phyloP scores from a whole-genome alignment of 2,113 vertebrate species.

The Ptyas mucosa region DNA sequence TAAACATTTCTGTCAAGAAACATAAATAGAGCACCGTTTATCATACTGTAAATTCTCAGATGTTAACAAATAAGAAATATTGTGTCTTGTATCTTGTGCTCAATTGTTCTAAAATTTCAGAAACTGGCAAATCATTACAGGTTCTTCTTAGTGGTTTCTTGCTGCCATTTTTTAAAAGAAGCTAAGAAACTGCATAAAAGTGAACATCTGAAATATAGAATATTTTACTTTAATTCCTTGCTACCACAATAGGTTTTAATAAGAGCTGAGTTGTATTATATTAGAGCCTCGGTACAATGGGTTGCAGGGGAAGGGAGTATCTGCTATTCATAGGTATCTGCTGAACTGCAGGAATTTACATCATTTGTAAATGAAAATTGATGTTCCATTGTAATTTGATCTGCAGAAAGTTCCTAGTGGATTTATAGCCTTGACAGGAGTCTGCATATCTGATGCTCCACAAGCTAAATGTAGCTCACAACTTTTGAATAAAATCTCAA shows the following conservation, averaged over 20 bases:
- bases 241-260: constrained; percentile 11
- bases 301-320: background rate
- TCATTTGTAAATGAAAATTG: background rate
- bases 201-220: background rate
- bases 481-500: background rate
- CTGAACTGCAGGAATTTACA: background rate
- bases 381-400: background rate
- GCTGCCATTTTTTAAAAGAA: constrained; percentile 37
- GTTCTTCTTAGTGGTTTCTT: constrained; percentile 60
- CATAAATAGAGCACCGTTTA: constrained; percentile 46
- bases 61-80: constrained; percentile 62
- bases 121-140: constrained; percentile 62
- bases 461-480: background rate
- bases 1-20: constrained; percentile 60
- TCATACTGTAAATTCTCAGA: constrained; percentile 58
- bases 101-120: constrained; percentile 60
- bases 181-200: background rate
- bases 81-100: constrained; percentile 45
- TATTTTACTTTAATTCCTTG: constrained; percentile 42
- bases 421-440: background rate
- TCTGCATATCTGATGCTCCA: background rate
- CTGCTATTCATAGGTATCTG: background rate
- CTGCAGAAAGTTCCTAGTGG: background rate
- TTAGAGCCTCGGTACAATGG: background rate
- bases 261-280: constrained; percentile 1